phyloP scores from a whole-genome alignment of 2,113 vertebrate genomes.

The Etia nguti region DNA sequence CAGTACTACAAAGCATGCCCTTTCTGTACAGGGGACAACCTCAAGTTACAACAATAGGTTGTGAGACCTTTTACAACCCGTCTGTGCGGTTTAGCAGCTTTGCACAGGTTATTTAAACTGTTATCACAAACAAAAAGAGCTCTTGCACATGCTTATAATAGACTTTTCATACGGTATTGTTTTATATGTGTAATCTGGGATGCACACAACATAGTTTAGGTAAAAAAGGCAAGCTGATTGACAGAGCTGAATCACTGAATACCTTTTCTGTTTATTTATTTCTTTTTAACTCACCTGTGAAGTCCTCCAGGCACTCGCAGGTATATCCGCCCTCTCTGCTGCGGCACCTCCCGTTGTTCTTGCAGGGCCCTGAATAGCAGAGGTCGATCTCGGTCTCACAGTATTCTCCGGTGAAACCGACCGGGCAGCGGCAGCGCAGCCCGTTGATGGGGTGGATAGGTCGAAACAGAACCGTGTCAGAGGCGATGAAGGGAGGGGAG shows the following conservation, averaged over 20 bases:
- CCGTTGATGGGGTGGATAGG: slow-evolving; percentile 95
- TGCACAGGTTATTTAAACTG: neutral
- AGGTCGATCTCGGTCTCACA: slow-evolving; percentile 96
- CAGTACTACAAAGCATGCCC: neutral
- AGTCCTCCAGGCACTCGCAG: slow-evolving; percentile 88
- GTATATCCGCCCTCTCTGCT: slow-evolving; percentile 92
- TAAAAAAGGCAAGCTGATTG: neutral
- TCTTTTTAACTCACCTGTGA: slow-evolving; percentile 79
- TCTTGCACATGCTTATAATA: neutral
- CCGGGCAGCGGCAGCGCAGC: slow-evolving; percentile 88
- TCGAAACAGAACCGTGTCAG: slow-evolving; percentile 89
- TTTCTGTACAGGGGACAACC: slow-evolving; percentile 22
- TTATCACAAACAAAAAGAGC: neutral
- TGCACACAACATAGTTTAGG: neutral
- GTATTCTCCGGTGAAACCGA: slow-evolving; percentile 91
- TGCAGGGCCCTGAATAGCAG: slow-evolving; percentile 92
- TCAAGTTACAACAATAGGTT: slow-evolving; percentile 12
- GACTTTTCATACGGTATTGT: neutral
- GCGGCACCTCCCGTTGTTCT: slow-evolving; percentile 82
- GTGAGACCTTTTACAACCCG: slow-evolving; percentile 9
- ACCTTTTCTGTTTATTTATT: neutral
- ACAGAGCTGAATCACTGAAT: neutral
- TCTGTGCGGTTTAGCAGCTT: slow-evolving; percentile 18
- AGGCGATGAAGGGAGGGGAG: slow-evolving; percentile 91
- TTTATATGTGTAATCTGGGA: neutral